Evolutionary conservation across 2,113 vertebrate species (phyloP), one percentile per base, ranked within the genome.

Genomic region (Heterotis niloticus): DNA sequence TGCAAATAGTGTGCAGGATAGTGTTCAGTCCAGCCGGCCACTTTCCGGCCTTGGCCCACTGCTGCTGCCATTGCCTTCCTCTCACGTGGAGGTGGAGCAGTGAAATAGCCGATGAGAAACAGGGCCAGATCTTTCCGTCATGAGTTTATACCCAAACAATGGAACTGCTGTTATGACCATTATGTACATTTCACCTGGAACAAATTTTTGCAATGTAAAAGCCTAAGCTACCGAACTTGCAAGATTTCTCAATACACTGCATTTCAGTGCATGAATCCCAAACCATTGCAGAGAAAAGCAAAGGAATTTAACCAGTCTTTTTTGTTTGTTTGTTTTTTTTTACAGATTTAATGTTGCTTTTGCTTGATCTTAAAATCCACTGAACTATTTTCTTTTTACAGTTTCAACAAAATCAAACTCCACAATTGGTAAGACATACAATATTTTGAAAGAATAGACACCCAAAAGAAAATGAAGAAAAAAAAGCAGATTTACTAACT

Each of bases 331-430:
- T n/a, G n/a, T n/a, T n/a, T n/a, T n/a, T n/a, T 70, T 44, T 78
- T 4, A 24, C 62, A 16, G 59, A 75, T 18, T 75, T 56, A 20
- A 28, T 69, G 73, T 88, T 86, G 85, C 70, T 83, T 65, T 20
- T 80, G 82, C 84, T 87, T 82, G 66, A 88, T 87, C 78, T 86
- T 85, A 88, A 88, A 90, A 86, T 88, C 83, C 75, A 85, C 78
- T 81, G 51, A 70, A 60, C 79, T 83, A 67, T 66, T 64, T 75
- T 83, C 76, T 81, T 90, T 93, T 83, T 86, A 91, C 88, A 90
- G 82, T 88, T 90, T 93, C 90, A 92, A 93, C 83, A 82, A 88
- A 90, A 90, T 86, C 81, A 85, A 94, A 88, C 88, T 90, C 81
- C 87, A 90, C 90, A 84, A 84, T 82, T 87, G 87, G 85, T 85